Evolutionary conservation across 1,140 invertebrate genomes (phyloP), one percentile per base, ranked within the genome.

Genomic region (Spodoptera frugiperda): DNA sequence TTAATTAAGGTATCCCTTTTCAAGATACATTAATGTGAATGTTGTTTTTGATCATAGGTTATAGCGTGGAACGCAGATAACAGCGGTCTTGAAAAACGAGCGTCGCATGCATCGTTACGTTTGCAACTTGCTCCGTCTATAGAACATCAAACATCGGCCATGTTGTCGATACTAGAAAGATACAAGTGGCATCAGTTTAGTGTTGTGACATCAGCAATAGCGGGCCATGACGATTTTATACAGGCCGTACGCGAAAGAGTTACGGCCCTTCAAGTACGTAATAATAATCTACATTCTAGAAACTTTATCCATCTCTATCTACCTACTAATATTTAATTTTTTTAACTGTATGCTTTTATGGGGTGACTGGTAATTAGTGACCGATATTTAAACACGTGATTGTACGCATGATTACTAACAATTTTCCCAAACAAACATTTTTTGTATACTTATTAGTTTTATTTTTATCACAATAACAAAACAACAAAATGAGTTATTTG

Each of bases 131-230:
- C 98, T 6, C 98, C 98, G 11, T 98, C 98, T 44, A 95, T 99
- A 68, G 97, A 98, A 92, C 98, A 99, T 89, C 98, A 99, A 91
- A 98, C 97, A 21, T 97, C 97, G 1, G 98, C 98, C 14, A 99
- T 99, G 98, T 91, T 99, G 76, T 98, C 97, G 89, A 98, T 99
- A 82, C 94, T 99, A 83, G 97, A 98, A 91, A 95, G 98, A 63
- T 99, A 99, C 94, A 98, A 99, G 89, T 99, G 98, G 98, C 98
- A 98, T 89, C 97, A 98, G 84, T 99, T 99, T 92, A 98, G 98
- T 77, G 97, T 99, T 67, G 97, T 99, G 30, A 98, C 97, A n/a
- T 98, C 97, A 55, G 96, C 98, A 87, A 98, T 99, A 57, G 98
- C 98, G 15, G 98, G 98, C 0, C 98, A 99, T 91, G 97, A 98